Percentiles rank a stretch among this genome's conserved stretches.
Evolutionary conservation across 2,888 invertebrate genomes (phyloP).

Genomic region (Pteria penguin): DNA sequence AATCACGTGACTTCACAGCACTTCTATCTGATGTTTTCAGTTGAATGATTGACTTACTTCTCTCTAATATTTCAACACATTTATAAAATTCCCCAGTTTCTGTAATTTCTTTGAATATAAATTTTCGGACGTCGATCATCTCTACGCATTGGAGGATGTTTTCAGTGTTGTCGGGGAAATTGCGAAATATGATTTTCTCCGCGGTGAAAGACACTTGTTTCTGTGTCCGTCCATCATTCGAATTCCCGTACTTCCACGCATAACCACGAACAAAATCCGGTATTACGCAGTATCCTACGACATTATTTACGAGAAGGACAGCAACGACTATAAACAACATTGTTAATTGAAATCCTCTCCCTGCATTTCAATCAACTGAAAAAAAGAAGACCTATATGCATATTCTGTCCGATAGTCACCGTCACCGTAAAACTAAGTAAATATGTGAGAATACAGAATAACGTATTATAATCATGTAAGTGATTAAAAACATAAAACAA

Average conservation of each 20-base stretch:
- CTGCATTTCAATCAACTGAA: too few relatives aligned
- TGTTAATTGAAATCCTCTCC: too few relatives aligned
- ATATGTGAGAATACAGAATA: too few relatives aligned
- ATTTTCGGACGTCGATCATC: conserved; percentile 1
- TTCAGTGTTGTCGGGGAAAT: background rate
- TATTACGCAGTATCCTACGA: background rate
- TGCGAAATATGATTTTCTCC: background rate
- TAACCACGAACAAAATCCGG: background rate
- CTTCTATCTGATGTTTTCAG: conserved; percentile 54
- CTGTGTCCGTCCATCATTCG: background rate
- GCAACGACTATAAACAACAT: too few relatives aligned
- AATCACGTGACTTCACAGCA: conserved; percentile 28
- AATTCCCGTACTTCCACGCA: background rate
- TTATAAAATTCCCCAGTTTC: conserved; percentile 4
- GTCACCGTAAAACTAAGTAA: too few relatives aligned
- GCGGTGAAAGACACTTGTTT: background rate
- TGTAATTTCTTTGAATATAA: background rate
- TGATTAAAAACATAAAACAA: too few relatives aligned
- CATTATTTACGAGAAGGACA: too few relatives aligned
- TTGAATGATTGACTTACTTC: conserved; percentile 58
- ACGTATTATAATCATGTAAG: too few relatives aligned
- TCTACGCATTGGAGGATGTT: conserved; percentile 3
- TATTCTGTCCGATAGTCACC: too few relatives aligned
- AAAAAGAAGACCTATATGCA: too few relatives aligned
- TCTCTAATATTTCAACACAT: conserved; percentile 49